phyloP scores from a whole-genome alignment of 1,140 invertebrate genomes.

The Leptinotarsa lineolata region DNA sequence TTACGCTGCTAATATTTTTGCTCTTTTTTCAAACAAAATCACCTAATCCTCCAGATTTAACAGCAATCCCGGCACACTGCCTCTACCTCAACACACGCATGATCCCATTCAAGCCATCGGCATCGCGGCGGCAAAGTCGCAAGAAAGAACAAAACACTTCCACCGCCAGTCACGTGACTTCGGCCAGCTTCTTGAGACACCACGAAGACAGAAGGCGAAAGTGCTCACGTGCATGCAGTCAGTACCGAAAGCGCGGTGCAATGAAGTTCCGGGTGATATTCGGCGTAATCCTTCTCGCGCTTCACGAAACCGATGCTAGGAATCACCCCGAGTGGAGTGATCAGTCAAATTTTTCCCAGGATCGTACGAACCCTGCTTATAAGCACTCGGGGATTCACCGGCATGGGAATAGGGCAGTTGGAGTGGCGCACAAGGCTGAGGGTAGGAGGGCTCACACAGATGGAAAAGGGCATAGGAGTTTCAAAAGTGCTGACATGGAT shows the following conservation, averaged over 20 bases:
- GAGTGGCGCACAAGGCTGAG: background rate
- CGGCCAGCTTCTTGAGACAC: constrained; percentile 18
- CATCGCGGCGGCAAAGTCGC: background rate
- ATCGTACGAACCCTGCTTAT: background rate
- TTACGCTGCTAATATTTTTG: no score
- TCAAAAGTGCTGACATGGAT: constrained; percentile 6
- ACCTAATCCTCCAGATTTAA: no score
- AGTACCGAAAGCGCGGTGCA: constrained; percentile 8
- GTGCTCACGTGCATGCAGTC: constrained; percentile 25
- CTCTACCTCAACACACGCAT: no score
- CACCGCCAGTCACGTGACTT: constrained; percentile 22
- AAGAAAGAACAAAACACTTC: constrained; percentile 17
- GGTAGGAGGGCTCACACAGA: background rate
- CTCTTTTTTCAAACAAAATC: no score
- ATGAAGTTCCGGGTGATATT: background rate
- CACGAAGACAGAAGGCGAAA: constrained; percentile 27
- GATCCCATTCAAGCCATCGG: background rate
- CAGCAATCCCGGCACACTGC: no score
- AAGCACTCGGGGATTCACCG: background rate
- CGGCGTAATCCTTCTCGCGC: background rate
- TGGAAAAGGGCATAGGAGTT: background rate
- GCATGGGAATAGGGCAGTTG: background rate
- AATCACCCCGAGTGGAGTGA: background rate
- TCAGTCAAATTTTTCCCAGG: background rate
- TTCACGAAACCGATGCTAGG: background rate